Conservation (phyloP, 2,797 vertebrate species). For the Loriculus beryllinus region DNA sequence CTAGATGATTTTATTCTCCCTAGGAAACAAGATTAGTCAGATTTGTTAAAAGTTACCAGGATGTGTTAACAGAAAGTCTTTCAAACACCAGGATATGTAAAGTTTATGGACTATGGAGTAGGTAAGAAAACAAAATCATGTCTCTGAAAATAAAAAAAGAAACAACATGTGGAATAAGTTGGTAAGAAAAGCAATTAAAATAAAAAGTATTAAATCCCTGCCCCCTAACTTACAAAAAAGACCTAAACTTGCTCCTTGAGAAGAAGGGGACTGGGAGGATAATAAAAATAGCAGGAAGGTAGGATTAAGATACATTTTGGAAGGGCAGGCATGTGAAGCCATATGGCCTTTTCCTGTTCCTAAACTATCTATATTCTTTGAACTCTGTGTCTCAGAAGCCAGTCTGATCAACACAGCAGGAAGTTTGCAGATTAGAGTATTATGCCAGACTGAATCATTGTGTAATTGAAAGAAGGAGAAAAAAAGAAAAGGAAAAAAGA, state of each 20-base stretch:
- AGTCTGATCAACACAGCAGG: constrained; percentile 62
- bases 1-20: neutral
- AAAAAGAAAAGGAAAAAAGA: neutral
- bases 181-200: constrained; percentile 36
- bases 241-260: neutral
- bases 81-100: neutral
- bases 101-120: neutral
- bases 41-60: neutral
- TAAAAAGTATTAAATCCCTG: neutral
- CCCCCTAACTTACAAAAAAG: neutral
- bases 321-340: constrained; percentile 51
- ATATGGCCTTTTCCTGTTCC: constrained; percentile 64
- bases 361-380: constrained; percentile 67
- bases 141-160: neutral
- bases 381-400: constrained; percentile 59
- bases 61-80: neutral
- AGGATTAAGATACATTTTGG: constrained; percentile 66
- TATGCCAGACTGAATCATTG: constrained; percentile 59
- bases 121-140: neutral
- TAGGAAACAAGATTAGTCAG: neutral
- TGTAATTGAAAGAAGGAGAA: neutral
- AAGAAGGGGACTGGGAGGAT: neutral
- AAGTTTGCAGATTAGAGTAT: constrained; percentile 63
- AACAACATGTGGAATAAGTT: constrained; percentile 47
- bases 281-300: constrained; percentile 64